These are phyloP conservation scores for Illadopsis cleaveri DNA, from an alignment of 2,113 vertebrate species.

Conservation along the genomic window DNA sequence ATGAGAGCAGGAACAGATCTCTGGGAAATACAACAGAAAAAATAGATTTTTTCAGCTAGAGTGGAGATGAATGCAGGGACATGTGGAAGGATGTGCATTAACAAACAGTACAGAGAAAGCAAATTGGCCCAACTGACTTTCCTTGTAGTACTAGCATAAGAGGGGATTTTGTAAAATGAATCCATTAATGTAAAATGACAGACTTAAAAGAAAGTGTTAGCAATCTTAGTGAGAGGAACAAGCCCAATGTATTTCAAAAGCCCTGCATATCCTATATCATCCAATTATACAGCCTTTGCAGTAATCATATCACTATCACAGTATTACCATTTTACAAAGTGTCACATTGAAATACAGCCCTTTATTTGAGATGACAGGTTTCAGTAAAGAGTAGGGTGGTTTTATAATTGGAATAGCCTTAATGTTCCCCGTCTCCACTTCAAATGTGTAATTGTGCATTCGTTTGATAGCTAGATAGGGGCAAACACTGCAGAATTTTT, in stretches of 20 bases:
- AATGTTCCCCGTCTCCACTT: background rate
- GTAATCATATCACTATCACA: background rate
- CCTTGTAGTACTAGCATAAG: background rate
- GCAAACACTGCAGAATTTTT: background rate
- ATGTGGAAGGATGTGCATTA: background rate
- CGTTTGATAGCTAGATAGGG: background rate
- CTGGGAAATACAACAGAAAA: background rate
- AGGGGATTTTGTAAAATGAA: slow-evolving; percentile 7
- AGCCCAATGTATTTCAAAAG: background rate
- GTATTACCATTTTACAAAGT: background rate
- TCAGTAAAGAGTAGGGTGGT: background rate
- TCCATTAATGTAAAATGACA: background rate
- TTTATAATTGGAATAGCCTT: background rate
- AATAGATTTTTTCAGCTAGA: background rate
- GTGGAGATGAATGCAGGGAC: background rate
- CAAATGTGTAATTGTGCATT: background rate
- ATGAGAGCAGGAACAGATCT: background rate
- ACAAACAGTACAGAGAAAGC: background rate
- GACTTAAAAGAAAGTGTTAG: background rate
- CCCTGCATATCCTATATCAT: background rate
- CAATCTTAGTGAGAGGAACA: background rate
- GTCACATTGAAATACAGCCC: background rate
- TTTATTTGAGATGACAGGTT: background rate
- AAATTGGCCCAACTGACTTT: background rate
- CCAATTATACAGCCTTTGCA: background rate